These are phyloP conservation scores for Panagrolaimus sp. DNA, from an alignment of 1,140 invertebrate species.

Conservation along the genomic window DNA sequence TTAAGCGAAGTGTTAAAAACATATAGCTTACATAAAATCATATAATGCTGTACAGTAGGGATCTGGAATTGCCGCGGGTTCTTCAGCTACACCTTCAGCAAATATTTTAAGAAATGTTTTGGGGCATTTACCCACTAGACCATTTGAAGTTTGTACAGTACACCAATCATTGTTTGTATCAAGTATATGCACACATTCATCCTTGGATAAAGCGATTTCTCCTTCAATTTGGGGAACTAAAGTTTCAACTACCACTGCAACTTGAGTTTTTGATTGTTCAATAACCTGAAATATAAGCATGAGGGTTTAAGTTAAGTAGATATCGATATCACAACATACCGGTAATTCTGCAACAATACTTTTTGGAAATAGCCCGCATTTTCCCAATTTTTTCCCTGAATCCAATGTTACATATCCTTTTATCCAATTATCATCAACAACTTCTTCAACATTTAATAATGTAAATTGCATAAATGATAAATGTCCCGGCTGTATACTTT, in stretches of 20 bases:
- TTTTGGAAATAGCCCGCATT: background rate
- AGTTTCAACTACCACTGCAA: background rate
- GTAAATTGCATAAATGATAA: conserved; percentile 13
- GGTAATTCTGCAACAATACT: background rate
- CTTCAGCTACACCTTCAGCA: background rate
- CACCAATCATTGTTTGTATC: background rate
- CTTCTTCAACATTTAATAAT: background rate
- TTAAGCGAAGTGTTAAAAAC: background rate
- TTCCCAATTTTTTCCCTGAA: background rate
- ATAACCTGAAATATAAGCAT: background rate
- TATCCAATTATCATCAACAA: background rate
- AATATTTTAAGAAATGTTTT: background rate
- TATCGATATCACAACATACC: background rate
- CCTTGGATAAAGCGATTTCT: background rate
- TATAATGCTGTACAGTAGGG: conserved; percentile 3
- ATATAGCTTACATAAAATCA: background rate
- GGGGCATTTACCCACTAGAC: background rate
- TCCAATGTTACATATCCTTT: conserved; percentile 5
- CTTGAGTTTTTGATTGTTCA: background rate
- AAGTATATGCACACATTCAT: conserved; percentile 10
- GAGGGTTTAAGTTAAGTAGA: too few relatives aligned
- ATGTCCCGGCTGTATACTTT: background rate
- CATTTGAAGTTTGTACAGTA: background rate
- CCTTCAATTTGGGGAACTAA: background rate
- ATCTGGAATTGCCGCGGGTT: background rate